A percentile compares a stretch with the other conserved stretches of the same genome.
Evolutionary conservation across 2,888 invertebrate species (phyloP).

Genomic region (Anoncus sp.): DNA sequence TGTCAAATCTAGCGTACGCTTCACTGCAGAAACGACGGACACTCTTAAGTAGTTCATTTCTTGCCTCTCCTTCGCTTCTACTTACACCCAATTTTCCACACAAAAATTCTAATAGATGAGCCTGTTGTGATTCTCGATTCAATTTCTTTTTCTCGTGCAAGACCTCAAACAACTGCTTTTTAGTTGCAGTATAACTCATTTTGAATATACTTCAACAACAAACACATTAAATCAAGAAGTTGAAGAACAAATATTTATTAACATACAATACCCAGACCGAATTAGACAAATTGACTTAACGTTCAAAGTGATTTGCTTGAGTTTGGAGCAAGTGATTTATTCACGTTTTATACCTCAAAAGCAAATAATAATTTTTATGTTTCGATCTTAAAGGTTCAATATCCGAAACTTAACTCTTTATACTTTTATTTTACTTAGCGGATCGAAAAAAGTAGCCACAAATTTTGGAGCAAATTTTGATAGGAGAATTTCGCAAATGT

Average conservation of each 20-base stretch:
- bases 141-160: too few species aligned
- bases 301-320: neutral
- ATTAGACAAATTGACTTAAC: neutral
- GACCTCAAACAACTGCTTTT: too few species aligned
- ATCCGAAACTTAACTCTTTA: neutral
- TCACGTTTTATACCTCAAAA: neutral
- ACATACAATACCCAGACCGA: too few species aligned
- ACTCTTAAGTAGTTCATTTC: neutral
- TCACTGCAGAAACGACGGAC: neutral
- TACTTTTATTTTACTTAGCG: slow-evolving; percentile 6
- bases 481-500: too few species aligned
- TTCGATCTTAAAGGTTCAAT: neutral
- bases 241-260: slow-evolving; percentile 1
- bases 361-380: neutral
- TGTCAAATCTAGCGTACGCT: neutral
- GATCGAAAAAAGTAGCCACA: slow-evolving; percentile 8
- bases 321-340: too few species aligned
- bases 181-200: too few species aligned
- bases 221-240: neutral
- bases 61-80: neutral
- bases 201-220: too few species aligned
- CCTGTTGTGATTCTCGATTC: neutral
- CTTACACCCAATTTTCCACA: neutral
- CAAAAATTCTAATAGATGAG: slow-evolving; percentile 1
- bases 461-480: slow-evolving; percentile 2